These are phyloP conservation scores for Gulo gulo DNA, from an alignment of 2,113 vertebrate species.

Conservation along the genomic window DNA sequence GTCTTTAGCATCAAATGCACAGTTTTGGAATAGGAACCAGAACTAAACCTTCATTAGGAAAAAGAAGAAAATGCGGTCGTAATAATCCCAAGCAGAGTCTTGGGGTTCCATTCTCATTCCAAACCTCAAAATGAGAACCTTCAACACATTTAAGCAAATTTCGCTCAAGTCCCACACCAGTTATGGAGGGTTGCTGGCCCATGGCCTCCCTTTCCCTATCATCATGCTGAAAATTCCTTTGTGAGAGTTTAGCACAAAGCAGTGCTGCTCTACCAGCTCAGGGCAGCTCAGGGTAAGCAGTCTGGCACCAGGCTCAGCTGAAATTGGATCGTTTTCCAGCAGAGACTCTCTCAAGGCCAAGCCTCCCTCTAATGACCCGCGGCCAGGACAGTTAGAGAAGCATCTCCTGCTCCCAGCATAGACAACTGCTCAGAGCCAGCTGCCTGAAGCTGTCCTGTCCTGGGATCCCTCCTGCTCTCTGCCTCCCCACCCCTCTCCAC, in stretches of 20 bases:
- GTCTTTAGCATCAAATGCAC: not conserved
- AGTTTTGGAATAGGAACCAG: not conserved
- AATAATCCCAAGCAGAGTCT: not conserved
- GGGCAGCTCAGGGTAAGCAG: not conserved
- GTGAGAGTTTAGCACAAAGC: not conserved
- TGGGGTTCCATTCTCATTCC: not conserved
- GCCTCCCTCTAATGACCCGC: not conserved
- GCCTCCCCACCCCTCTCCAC: not conserved
- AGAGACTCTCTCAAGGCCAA: not conserved
- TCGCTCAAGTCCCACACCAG: not conserved
- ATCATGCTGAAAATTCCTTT: not conserved
- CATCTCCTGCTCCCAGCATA: not conserved
- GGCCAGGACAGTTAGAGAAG: not conserved
- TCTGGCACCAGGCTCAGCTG: not conserved
- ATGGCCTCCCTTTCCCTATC: not conserved
- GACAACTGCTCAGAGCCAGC: not conserved
- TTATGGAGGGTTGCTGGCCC: not conserved
- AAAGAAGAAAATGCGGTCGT: not conserved
- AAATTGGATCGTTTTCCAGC: not conserved
- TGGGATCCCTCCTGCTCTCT: not conserved
- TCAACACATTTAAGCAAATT: not conserved
- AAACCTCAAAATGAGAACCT: not conserved
- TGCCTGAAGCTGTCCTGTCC: too few relatives aligned
- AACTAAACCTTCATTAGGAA: not conserved
- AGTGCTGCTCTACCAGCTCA: not conserved